Percentiles rank a stretch among this genome's conserved stretches.
These are phyloP conservation scores for Petrosia ficiformis DNA, from an alignment of 37 sponge, comb jelly and placozoan genomes.

Conservation along the genomic window DNA sequence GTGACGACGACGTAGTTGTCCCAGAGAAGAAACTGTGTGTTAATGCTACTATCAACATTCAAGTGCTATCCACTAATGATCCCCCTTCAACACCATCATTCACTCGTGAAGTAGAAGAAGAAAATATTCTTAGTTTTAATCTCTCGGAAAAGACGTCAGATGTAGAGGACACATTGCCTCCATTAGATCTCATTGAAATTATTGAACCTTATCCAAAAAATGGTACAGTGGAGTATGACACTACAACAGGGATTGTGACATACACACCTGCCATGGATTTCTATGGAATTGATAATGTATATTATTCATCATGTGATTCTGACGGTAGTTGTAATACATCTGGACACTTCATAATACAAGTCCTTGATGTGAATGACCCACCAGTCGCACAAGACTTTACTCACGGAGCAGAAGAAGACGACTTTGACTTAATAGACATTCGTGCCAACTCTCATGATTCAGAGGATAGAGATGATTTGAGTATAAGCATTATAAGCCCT, in stretches of 20 bases:
- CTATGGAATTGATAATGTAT: constrained; percentile 65
- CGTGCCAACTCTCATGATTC: constrained; percentile 42
- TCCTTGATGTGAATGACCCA: constrained; percentile 75
- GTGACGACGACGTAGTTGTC: constrained; percentile 50
- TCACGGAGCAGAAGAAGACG: constrained; percentile 64
- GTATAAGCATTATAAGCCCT: constrained; percentile 36
- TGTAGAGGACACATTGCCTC: constrained; percentile 74
- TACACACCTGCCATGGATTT: constrained; percentile 51
- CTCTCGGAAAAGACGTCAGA: constrained; percentile 58
- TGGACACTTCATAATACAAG: constrained; percentile 41
- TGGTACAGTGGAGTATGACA: constrained; percentile 65
- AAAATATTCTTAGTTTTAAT: constrained; percentile 26
- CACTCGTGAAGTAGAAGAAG: constrained; percentile 39
- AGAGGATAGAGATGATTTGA: constrained; percentile 49
- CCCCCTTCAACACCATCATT: constrained; percentile 60
- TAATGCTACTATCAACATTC: constrained; percentile 43
- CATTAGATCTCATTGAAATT: constrained; percentile 24
- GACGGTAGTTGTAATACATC: constrained; percentile 41
- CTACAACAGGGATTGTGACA: constrained; percentile 53
- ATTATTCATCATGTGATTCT: constrained; percentile 73
- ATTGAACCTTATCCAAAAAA: constrained; percentile 39
- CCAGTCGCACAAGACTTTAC: constrained; percentile 62
- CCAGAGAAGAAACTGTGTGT: constrained; percentile 38
- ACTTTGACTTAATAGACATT: constrained; percentile 74
- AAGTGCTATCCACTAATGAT: constrained; percentile 65